Evolutionary conservation across 2,888 invertebrate genomes (phyloP).

Genomic region (Spilosoma lubricipeda): DNA sequence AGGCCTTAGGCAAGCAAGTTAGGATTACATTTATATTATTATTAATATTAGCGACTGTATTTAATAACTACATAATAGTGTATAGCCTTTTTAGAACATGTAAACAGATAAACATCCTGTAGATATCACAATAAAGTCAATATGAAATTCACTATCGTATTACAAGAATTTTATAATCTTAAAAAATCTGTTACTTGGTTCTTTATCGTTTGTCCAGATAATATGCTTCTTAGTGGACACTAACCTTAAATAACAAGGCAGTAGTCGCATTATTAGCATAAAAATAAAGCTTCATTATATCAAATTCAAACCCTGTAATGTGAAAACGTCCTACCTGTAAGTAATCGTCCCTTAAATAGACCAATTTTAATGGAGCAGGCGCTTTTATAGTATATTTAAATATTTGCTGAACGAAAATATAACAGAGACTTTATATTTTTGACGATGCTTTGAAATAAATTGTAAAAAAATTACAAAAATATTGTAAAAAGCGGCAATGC

Average conservation of each 20-base stretch:
- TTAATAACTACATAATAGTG: not conserved
- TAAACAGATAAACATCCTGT: not conserved
- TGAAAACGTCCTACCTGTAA: conserved; percentile 36
- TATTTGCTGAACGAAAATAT: conserved; percentile 19
- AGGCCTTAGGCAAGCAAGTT: not conserved
- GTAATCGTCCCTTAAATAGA: conserved; percentile 41
- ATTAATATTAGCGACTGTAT: not conserved
- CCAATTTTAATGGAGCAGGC: conserved; percentile 44
- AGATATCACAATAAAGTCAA: not conserved
- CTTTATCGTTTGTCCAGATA: not conserved
- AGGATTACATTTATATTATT: not conserved
- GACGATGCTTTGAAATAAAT: conserved; percentile 48
- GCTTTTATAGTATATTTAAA: conserved; percentile 34
- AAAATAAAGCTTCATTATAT: not conserved
- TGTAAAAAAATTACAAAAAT: conserved; percentile 33
- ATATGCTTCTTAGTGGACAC: not conserved
- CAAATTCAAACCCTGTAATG: conserved; percentile 19
- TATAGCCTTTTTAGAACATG: not conserved
- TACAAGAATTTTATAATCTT: not conserved
- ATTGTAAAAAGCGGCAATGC: conserved; percentile 59
- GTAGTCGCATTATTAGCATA: not conserved
- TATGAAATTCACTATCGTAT: not conserved
- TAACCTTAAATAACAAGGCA: not conserved
- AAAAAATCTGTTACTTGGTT: not conserved
- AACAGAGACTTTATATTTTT: conserved; percentile 43